These are phyloP conservation scores for Sebastes jordani DNA, from an alignment of 2,797 vertebrate genomes.

Conservation along the genomic window DNA sequence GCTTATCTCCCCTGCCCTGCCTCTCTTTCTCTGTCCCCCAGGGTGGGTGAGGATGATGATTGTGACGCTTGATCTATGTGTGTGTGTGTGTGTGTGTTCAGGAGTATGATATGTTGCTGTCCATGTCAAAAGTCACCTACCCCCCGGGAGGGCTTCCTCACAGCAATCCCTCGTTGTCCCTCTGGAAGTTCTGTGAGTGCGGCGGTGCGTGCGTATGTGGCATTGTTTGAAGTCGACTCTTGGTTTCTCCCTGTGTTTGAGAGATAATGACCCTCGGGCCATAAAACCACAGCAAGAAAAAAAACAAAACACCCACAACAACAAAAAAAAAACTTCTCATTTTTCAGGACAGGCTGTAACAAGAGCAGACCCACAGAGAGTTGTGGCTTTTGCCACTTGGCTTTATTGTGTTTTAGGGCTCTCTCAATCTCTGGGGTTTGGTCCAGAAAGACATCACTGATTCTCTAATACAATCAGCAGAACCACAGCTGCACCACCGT, in stretches of 20 bases:
- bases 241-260: slow-evolving; percentile 47
- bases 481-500: slow-evolving; percentile 75
- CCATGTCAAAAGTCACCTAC: slow-evolving; percentile 76
- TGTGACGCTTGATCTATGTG: slow-evolving; percentile 43
- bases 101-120: slow-evolving; percentile 68
- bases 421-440: slow-evolving; percentile 66
- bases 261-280: slow-evolving; percentile 64
- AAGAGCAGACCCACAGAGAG: slow-evolving; percentile 36
- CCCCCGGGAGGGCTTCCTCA: slow-evolving; percentile 53
- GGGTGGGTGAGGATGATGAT: slow-evolving; percentile 45
- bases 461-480: slow-evolving; percentile 75
- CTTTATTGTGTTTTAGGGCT: slow-evolving; percentile 61
- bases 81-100: slow-evolving; percentile 8
- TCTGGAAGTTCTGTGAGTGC: slow-evolving; percentile 58
- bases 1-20: slow-evolving; percentile 63
- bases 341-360: slow-evolving; percentile 30
- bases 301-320: slow-evolving; percentile 26
- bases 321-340: slow-evolving; percentile 24
- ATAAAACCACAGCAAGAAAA: slow-evolving; percentile 34
- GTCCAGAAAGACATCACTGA: slow-evolving; percentile 70
- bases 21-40: slow-evolving; percentile 51
- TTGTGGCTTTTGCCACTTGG: slow-evolving; percentile 43
- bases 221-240: slow-evolving; percentile 55
- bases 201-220: slow-evolving; percentile 13
- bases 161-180: slow-evolving; percentile 56